A percentile compares a stretch with the other conserved stretches of the same genome.
phyloP scores from a whole-genome alignment of 1,140 invertebrate genomes.

The Stenopsyche tienmushanensis region DNA sequence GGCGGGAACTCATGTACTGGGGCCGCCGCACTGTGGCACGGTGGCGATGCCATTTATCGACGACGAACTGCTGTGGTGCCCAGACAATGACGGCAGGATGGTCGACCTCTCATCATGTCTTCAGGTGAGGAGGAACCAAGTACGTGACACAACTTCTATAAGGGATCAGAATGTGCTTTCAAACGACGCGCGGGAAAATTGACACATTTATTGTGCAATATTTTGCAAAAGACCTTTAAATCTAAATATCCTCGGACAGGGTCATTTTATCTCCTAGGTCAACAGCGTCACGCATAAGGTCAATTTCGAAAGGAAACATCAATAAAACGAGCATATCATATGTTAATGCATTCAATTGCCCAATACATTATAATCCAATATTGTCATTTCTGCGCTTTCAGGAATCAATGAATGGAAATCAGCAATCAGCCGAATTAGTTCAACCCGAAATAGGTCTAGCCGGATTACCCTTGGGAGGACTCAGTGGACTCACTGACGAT shows the following conservation, averaged over 20 bases:
- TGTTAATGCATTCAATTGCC: background rate
- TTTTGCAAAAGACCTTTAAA: too few relatives aligned
- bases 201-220: too few relatives aligned
- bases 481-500: slow-evolving; percentile 65
- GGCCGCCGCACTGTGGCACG: slow-evolving; percentile 57
- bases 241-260: too few relatives aligned
- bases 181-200: too few relatives aligned
- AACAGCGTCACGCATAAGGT: too few relatives aligned
- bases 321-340: too few relatives aligned
- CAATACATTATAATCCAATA: background rate
- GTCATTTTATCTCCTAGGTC: too few relatives aligned
- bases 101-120: slow-evolving; percentile 85
- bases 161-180: too few relatives aligned
- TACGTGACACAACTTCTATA: background rate
- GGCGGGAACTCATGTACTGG: slow-evolving; percentile 63
- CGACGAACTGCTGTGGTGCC: slow-evolving; percentile 88
- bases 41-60: slow-evolving; percentile 92
- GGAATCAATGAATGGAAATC: slow-evolving; percentile 52
- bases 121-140: slow-evolving; percentile 60
- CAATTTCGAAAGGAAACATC: too few relatives aligned
- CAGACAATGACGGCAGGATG: slow-evolving; percentile 88
- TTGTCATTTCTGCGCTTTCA: slow-evolving; percentile 36
- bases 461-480: slow-evolving; percentile 43
- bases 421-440: slow-evolving; percentile 47
- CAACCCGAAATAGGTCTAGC: slow-evolving; percentile 10